phyloP scores from a whole-genome alignment of 2,797 vertebrate species.

The Tadarida brasiliensis region DNA sequence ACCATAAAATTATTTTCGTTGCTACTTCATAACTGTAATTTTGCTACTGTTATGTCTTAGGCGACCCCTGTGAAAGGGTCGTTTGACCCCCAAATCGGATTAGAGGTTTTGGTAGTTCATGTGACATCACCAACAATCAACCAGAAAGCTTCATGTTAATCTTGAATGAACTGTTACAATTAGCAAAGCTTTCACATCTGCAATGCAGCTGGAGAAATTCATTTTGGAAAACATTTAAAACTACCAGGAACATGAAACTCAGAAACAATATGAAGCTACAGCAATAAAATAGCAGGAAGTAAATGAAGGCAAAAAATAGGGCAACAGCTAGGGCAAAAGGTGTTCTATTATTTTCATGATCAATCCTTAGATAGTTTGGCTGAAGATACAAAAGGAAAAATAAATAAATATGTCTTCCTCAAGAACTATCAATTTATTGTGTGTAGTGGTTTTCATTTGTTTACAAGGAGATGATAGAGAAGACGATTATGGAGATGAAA shows the following conservation, averaged over 20 bases:
- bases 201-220: neutral
- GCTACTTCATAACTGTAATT: no score
- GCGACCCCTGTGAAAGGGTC: no score
- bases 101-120: neutral
- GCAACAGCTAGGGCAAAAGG: neutral
- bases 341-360: neutral
- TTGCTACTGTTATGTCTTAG: no score
- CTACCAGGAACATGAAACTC: neutral
- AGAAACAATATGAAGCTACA: neutral
- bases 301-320: neutral
- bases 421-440: neutral
- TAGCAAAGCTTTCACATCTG: neutral
- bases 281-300: constrained; percentile 3
- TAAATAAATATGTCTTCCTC: neutral
- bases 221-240: constrained; percentile 37
- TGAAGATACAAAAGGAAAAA: constrained; percentile 50
- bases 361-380: neutral
- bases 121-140: neutral
- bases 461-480: neutral
- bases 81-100: no score
- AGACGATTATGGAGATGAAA: neutral
- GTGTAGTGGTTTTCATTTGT: neutral
- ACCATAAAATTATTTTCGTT: no score
- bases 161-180: constrained; percentile 29
- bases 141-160: constrained; percentile 18